Conservation (phyloP, 2,113 vertebrate species). For the Spea multiplicata region DNA sequence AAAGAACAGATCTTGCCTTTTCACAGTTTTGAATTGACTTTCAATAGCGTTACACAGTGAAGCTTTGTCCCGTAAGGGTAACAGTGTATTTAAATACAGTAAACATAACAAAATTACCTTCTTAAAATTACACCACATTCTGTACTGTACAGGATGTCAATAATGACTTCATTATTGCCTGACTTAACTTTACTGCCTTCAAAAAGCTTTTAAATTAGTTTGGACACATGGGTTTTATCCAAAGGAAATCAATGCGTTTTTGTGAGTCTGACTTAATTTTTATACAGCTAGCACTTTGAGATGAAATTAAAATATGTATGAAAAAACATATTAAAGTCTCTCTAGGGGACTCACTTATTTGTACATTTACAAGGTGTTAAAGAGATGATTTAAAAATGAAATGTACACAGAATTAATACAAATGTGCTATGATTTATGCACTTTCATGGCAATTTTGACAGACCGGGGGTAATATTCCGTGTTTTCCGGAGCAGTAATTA, state of each 20-base stretch:
- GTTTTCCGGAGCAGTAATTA: slow-evolving; percentile 85
- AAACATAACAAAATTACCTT: slow-evolving; percentile 81
- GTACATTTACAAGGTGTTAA: slow-evolving; percentile 77
- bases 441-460: slow-evolving; percentile 86
- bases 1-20: slow-evolving; percentile 78
- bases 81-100: slow-evolving; percentile 81
- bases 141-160: slow-evolving; percentile 69
- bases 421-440: slow-evolving; percentile 83
- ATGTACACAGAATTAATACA: slow-evolving; percentile 72
- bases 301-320: slow-evolving; percentile 91
- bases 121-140: slow-evolving; percentile 74
- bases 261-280: slow-evolving; percentile 83
- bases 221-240: slow-evolving; percentile 84
- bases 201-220: slow-evolving; percentile 78
- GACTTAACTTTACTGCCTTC: slow-evolving; percentile 69
- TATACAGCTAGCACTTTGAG: slow-evolving; percentile 75
- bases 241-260: slow-evolving; percentile 84
- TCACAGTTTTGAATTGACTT: slow-evolving; percentile 77
- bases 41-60: slow-evolving; percentile 74
- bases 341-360: slow-evolving; percentile 74
- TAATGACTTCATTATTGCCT: slow-evolving; percentile 79
- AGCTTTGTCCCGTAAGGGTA: slow-evolving; percentile 76
- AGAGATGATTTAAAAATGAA: slow-evolving; percentile 78
- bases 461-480: slow-evolving; percentile 71
- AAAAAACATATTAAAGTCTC: slow-evolving; percentile 88